Conservation (phyloP, 2,888 invertebrate genomes). For the Odontothrips loti region DNA sequence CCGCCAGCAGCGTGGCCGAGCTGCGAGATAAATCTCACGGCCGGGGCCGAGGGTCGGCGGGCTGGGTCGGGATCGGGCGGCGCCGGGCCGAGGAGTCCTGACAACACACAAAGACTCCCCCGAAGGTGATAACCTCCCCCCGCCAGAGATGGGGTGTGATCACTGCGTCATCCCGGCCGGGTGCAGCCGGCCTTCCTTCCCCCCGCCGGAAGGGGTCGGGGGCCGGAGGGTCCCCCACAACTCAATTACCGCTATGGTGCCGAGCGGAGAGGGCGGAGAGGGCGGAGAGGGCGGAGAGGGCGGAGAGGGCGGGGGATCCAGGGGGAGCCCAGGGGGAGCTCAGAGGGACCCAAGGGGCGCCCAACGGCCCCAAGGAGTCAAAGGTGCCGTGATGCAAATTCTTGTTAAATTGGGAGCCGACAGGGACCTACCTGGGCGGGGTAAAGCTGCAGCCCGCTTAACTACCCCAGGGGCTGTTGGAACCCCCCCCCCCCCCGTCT, state of each 20-base stretch:
- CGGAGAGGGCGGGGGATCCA: background rate
- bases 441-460: no score
- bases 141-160: slow-evolving; percentile 4
- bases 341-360: background rate
- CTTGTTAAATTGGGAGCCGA: background rate
- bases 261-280: background rate
- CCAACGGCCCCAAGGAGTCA: background rate
- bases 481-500: no score
- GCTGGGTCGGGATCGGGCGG: no score
- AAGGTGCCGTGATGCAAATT: background rate
- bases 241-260: background rate
- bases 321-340: background rate
- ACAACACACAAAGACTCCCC: background rate
- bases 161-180: background rate
- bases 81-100: background rate
- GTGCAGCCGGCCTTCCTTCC: background rate
- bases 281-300: no score
- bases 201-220: no score
- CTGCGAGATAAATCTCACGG: background rate
- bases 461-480: no score
- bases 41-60: background rate
- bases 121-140: background rate
- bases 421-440: no score
- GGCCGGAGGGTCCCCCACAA: background rate
- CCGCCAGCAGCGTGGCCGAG: background rate